phyloP scores from a whole-genome alignment of 2,888 invertebrate species.

The Brenthis daphne region DNA sequence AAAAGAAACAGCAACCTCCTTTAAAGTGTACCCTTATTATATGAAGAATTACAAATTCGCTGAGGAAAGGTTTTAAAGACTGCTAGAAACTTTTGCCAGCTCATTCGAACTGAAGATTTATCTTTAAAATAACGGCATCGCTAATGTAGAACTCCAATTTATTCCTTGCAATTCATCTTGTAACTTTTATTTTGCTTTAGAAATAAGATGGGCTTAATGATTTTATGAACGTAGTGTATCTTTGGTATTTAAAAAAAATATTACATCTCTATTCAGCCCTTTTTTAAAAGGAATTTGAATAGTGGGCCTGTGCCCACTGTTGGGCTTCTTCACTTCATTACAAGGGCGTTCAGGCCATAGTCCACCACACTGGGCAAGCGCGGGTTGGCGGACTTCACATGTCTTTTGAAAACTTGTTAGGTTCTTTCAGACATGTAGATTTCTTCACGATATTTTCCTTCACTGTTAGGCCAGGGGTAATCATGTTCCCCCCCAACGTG shows the following conservation, averaged over 20 bases:
- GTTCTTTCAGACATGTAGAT: too few species aligned
- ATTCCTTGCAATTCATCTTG: slow-evolving; percentile 21
- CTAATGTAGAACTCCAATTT: slow-evolving; percentile 25
- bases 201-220: slow-evolving; percentile 9
- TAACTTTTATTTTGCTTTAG: slow-evolving; percentile 19
- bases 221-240: background rate
- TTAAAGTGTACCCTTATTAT: slow-evolving; percentile 14
- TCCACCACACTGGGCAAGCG: too few species aligned
- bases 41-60: slow-evolving; percentile 19
- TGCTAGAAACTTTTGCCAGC: slow-evolving; percentile 20
- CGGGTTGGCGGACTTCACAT: too few species aligned
- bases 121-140: slow-evolving; percentile 31
- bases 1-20: background rate
- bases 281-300: too few species aligned
- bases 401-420: too few species aligned
- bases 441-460: too few species aligned
- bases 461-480: too few species aligned
- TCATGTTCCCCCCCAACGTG: too few species aligned
- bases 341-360: too few species aligned
- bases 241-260: background rate
- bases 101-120: slow-evolving; percentile 28
- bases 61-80: slow-evolving; percentile 28
- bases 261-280: too few species aligned
- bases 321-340: too few species aligned
- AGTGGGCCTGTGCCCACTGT: too few species aligned